Evolutionary conservation across 2,113 vertebrate genomes (phyloP).

Genomic region (Baryphthengus martii): DNA sequence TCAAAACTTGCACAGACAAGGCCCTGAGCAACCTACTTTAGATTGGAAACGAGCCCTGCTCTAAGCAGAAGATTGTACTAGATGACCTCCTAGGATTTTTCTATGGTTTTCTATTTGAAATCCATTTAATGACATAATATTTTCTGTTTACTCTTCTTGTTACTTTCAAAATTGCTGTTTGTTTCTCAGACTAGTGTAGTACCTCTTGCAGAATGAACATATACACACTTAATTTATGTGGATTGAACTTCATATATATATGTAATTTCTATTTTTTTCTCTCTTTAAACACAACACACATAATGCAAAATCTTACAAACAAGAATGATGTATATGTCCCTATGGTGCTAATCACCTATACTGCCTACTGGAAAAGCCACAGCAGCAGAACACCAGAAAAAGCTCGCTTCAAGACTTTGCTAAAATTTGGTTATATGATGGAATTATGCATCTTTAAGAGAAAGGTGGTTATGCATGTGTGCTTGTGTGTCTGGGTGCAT

Average conservation of each 20-base stretch:
- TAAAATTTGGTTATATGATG: not conserved
- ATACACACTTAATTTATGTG: not conserved
- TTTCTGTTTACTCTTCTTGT: not conserved
- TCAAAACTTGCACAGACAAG: not conserved
- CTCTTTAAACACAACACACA: not conserved
- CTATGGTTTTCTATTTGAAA: not conserved
- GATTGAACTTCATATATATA: not conserved
- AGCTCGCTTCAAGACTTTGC: not conserved
- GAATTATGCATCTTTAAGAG: not conserved
- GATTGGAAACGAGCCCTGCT: not conserved
- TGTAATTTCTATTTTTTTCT: not conserved
- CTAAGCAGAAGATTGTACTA: not conserved
- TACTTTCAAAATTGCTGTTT: not conserved
- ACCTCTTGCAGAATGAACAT: not conserved
- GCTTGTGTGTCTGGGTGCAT: fast-evolving
- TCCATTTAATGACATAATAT: not conserved
- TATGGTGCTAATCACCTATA: not conserved
- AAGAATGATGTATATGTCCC: not conserved
- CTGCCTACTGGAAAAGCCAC: not conserved
- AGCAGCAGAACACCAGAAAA: not conserved
- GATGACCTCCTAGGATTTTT: not conserved
- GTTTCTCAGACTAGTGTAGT: not conserved
- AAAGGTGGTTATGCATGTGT: not conserved
- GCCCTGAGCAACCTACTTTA: not conserved
- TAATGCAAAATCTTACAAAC: not conserved